phyloP scores from a whole-genome alignment of 1,140 invertebrate species.

The Coenobita brevimanus region DNA sequence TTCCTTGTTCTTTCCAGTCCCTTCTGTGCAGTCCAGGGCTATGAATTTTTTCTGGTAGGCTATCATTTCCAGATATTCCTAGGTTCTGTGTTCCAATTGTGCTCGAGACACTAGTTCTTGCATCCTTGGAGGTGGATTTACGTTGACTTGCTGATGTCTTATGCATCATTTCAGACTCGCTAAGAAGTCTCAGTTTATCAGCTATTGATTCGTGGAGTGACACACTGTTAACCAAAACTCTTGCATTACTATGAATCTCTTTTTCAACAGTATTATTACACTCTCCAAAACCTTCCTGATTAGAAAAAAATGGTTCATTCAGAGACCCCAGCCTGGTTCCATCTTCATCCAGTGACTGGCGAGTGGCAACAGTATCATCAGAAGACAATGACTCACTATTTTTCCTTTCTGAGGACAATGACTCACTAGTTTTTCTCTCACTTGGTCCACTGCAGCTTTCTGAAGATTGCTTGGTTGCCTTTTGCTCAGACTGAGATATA shows the following conservation, averaged over 20 bases:
- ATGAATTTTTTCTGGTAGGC: too few relatives aligned
- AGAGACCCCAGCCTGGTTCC: slow-evolving; percentile 28
- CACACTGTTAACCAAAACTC: slow-evolving; percentile 10
- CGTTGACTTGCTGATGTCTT: slow-evolving; percentile 1
- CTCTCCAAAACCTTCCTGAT: background rate
- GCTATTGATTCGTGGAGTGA: slow-evolving; percentile 45
- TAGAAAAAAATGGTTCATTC: slow-evolving; percentile 34
- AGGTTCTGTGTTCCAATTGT: too few relatives aligned
- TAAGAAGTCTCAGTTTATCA: slow-evolving; percentile 46
- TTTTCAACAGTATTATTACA: background rate
- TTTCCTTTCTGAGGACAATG: slow-evolving; percentile 36
- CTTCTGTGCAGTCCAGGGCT: too few relatives aligned
- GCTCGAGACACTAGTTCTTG: too few relatives aligned
- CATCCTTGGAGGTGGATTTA: background rate
- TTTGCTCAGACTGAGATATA: background rate
- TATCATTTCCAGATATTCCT: too few relatives aligned
- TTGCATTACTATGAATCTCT: background rate
- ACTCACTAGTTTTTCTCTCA: slow-evolving; percentile 17
- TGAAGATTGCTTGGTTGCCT: background rate
- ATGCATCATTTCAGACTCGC: slow-evolving; percentile 20
- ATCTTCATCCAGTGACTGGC: slow-evolving; percentile 58
- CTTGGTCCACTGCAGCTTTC: background rate
- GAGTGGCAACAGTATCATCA: slow-evolving; percentile 65
- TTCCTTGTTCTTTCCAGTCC: too few relatives aligned
- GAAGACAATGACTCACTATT: slow-evolving; percentile 67